phyloP scores from a whole-genome alignment of 2,113 vertebrate species.

The Anser cygnoides region DNA sequence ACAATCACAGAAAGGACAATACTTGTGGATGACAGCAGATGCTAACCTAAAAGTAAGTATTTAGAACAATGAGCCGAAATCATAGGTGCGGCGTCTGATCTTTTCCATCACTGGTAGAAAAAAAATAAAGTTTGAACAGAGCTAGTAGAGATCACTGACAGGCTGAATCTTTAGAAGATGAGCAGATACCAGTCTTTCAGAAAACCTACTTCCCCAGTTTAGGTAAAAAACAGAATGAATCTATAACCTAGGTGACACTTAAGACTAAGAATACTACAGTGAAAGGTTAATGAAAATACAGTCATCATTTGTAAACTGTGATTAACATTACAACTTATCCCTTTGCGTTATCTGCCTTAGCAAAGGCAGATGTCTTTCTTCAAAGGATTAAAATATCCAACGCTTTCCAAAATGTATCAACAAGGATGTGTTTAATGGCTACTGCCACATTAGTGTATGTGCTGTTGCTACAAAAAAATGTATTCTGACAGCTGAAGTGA shows the following conservation, averaged over 20 bases:
- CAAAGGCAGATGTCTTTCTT: neutral
- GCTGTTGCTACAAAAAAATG: neutral
- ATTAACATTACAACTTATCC: neutral
- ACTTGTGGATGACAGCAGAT: neutral
- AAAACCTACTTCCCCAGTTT: neutral
- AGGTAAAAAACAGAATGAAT: neutral
- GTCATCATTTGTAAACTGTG: neutral
- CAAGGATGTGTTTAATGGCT: neutral
- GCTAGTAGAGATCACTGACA: neutral
- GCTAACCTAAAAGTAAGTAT: neutral
- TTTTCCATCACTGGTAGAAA: neutral
- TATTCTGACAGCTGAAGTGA: neutral
- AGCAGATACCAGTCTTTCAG: neutral
- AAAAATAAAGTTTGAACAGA: neutral
- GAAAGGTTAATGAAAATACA: neutral
- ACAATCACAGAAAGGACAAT: neutral
- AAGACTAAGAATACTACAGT: neutral
- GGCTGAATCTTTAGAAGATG: neutral
- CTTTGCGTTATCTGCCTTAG: neutral
- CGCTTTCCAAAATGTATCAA: neutral
- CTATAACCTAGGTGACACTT: neutral
- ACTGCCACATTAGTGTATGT: neutral
- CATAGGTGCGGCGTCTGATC: neutral
- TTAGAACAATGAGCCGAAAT: neutral
- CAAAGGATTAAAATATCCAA: neutral